These are phyloP conservation scores for Eristalinus sepulchralis DNA, from an alignment of 2,888 invertebrate genomes.

Conservation along the genomic window DNA sequence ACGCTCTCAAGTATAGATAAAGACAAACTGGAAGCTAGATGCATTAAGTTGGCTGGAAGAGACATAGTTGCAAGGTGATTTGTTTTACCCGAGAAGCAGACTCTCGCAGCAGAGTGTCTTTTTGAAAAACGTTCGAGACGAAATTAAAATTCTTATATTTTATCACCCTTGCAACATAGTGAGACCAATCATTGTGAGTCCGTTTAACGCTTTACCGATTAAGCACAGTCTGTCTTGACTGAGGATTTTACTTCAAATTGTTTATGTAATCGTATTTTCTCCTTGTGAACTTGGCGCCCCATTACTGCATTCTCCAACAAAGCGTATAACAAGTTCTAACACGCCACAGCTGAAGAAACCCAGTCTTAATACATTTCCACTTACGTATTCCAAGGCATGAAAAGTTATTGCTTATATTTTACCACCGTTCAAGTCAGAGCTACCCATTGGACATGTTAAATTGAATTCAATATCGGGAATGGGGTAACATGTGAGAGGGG, in stretches of 20 bases:
- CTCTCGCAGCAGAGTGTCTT: too few species aligned
- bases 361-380: not conserved
- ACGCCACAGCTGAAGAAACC: not conserved
- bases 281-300: not conserved
- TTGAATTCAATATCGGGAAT: constrained; percentile 33
- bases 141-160: too few species aligned
- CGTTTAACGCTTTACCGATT: too few species aligned
- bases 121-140: too few species aligned
- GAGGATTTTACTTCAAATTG: not conserved
- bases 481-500: constrained; percentile 3
- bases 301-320: not conserved
- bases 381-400: not conserved
- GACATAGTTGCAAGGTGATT: too few species aligned
- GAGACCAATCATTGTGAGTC: not conserved
- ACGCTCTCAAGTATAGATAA: too few species aligned
- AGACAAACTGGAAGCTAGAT: too few species aligned
- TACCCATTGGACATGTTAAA: constrained; percentile 25
- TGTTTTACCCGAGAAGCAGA: too few species aligned
- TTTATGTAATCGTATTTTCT: not conserved
- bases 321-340: not conserved
- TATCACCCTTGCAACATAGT: too few species aligned
- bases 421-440: not conserved
- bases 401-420: constrained; percentile 19
- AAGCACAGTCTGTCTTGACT: too few species aligned
- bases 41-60: too few species aligned